Evolutionary conservation across 2,888 invertebrate genomes (phyloP).

Genomic region (Physocephala rufipes): DNA sequence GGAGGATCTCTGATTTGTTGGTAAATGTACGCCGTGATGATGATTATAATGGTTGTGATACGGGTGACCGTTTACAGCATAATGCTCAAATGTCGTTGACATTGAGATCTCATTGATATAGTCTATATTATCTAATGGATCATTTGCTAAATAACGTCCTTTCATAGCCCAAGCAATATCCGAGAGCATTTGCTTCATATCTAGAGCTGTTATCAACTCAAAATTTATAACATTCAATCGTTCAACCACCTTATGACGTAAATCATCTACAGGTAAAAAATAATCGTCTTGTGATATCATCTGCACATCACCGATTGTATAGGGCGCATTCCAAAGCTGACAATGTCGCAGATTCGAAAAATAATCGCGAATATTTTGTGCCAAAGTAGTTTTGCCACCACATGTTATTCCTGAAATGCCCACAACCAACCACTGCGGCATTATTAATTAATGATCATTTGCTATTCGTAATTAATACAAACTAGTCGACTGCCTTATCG

Average conservation of each 20-base stretch:
- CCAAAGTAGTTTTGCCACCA: constrained; percentile 83
- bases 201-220: constrained; percentile 76
- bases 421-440: constrained; percentile 70
- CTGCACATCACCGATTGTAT: constrained; percentile 64
- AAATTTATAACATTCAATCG: constrained; percentile 80
- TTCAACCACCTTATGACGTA: constrained; percentile 72
- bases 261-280: constrained; percentile 74
- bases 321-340: constrained; percentile 58
- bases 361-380: constrained; percentile 68
- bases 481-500: no score
- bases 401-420: constrained; percentile 85
- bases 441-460: constrained; percentile 48
- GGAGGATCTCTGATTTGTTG: constrained; percentile 40
- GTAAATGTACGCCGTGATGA: constrained; percentile 42
- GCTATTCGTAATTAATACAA: no score
- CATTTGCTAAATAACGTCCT: constrained; percentile 51
- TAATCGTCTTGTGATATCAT: constrained; percentile 81
- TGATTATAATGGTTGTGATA: constrained; percentile 46
- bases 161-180: constrained; percentile 68
- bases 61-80: constrained; percentile 52
- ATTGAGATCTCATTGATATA: constrained; percentile 46
- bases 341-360: constrained; percentile 56
- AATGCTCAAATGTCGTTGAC: constrained; percentile 54
- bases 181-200: constrained; percentile 76
- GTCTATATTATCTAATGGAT: constrained; percentile 49